These are phyloP conservation scores for Eledona agricola DNA, from an alignment of 2,888 invertebrate species.

Conservation along the genomic window DNA sequence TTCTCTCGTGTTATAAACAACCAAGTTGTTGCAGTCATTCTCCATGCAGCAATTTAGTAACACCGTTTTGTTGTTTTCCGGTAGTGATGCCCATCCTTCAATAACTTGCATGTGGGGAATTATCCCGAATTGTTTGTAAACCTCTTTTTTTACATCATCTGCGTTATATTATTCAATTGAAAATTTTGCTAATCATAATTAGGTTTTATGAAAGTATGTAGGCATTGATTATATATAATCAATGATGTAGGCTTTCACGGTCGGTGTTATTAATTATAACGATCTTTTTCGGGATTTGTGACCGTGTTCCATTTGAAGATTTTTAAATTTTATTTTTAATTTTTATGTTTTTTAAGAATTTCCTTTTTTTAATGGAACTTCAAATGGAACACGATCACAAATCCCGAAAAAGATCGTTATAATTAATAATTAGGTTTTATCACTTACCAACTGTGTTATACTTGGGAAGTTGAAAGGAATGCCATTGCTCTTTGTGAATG, in stretches of 20 bases:
- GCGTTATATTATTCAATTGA: neutral
- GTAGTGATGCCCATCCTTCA: conserved; percentile 7
- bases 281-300: no score
- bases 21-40: conserved; percentile 5
- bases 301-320: no score
- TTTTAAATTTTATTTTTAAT: no score
- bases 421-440: conserved; percentile 6
- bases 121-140: conserved; percentile 5
- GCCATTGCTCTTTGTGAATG: conserved; percentile 3
- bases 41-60: conserved; percentile 6
- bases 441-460: conserved; percentile 9
- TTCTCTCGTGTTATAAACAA: conserved; percentile 7
- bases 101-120: conserved; percentile 8
- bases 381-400: no score
- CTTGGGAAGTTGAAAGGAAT: conserved; percentile 6
- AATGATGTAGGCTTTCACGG: no score
- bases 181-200: no score
- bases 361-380: no score
- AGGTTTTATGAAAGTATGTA: no score
- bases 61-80: neutral
- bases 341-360: no score
- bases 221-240: no score
- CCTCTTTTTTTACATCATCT: conserved; percentile 7
- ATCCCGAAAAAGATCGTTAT: neutral
- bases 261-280: no score